These are phyloP conservation scores for Hyles lineata DNA, from an alignment of 2,888 invertebrate genomes.

Conservation along the genomic window DNA sequence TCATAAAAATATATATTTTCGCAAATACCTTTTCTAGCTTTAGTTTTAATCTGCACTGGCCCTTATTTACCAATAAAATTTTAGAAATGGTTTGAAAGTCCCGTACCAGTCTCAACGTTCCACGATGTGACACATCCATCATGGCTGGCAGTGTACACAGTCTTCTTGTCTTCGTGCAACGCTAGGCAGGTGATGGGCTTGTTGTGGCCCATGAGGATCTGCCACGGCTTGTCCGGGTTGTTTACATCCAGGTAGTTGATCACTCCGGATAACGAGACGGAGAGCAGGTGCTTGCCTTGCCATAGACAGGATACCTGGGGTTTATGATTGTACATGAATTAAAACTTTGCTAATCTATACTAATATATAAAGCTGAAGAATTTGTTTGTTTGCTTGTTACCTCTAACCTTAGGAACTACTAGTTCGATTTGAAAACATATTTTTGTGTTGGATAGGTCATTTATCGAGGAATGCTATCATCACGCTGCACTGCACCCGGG, in stretches of 20 bases:
- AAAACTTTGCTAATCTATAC: too few species aligned
- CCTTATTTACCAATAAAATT: neutral
- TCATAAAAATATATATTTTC: too few species aligned
- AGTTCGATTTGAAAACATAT: too few species aligned
- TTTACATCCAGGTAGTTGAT: conserved; percentile 96
- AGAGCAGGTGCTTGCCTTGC: conserved; percentile 94
- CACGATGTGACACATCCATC: conserved; percentile 95
- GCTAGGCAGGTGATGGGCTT: conserved; percentile 97
- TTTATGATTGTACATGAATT: neutral
- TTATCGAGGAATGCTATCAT: too few species aligned
- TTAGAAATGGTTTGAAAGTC: neutral
- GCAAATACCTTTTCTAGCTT: too few species aligned
- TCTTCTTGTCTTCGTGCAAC: conserved; percentile 88
- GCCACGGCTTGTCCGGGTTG: conserved; percentile 91
- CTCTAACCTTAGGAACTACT: too few species aligned
- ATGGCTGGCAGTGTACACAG: conserved; percentile 96
- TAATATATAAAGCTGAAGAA: too few species aligned
- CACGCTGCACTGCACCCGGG: too few species aligned
- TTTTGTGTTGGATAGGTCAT: too few species aligned
- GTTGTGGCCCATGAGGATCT: conserved; percentile 97
- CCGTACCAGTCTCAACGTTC: conserved; percentile 88
- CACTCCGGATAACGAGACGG: conserved; percentile 97
- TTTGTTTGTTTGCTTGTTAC: too few species aligned
- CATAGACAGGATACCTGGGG: conserved; percentile 95
- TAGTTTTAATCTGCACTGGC: too few species aligned